Conservation (phyloP, 2,888 invertebrate species). For the Drosophila pseudotakahashii region DNA sequence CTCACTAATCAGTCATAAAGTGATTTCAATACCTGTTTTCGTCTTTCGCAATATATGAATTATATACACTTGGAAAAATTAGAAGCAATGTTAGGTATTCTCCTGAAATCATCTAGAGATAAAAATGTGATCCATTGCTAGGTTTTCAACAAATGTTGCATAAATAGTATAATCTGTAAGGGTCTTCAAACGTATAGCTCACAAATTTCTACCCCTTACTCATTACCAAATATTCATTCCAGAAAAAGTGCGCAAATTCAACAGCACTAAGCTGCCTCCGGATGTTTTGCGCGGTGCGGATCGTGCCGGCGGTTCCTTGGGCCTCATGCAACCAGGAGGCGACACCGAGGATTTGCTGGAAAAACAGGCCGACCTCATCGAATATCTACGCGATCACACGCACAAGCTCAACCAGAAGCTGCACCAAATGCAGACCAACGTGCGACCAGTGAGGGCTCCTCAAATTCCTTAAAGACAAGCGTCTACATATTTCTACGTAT, state of each 20-base stretch:
- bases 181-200: too few relatives aligned
- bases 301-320: slow-evolving; percentile 80
- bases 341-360: slow-evolving; percentile 87
- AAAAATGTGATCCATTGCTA: too few relatives aligned
- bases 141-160: too few relatives aligned
- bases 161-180: too few relatives aligned
- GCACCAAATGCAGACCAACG: slow-evolving; percentile 86
- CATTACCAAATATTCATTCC: not conserved
- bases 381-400: slow-evolving; percentile 89
- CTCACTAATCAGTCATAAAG: too few relatives aligned
- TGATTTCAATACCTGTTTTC: not conserved
- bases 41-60: not conserved
- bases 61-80: not conserved
- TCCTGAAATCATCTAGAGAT: too few relatives aligned
- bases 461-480: slow-evolving; percentile 62
- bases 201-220: too few relatives aligned
- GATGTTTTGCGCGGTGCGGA: slow-evolving; percentile 87
- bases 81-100: too few relatives aligned
- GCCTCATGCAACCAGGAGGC: slow-evolving; percentile 84
- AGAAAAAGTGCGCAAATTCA: slow-evolving; percentile 87
- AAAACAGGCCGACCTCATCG: slow-evolving; percentile 89
- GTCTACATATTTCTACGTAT: slow-evolving; percentile 20
- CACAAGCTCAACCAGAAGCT: slow-evolving; percentile 87
- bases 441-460: slow-evolving; percentile 75
- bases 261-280: slow-evolving; percentile 86